Conservation (phyloP, 2,797 vertebrate species). For the Carcharodon carcharias region DNA sequence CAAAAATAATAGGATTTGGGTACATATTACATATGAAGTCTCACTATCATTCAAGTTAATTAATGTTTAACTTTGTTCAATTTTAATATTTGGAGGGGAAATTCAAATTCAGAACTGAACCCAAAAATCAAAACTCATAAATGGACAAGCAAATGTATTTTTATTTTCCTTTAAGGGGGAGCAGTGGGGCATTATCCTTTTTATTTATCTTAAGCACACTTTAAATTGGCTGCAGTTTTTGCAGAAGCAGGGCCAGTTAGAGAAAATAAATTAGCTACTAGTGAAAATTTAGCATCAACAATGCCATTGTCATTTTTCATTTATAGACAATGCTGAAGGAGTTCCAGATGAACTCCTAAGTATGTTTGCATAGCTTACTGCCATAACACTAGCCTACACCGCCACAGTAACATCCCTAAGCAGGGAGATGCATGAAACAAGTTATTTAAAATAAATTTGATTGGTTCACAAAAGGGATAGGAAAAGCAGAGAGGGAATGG, state of each 20-base stretch:
- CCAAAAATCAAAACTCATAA: neutral
- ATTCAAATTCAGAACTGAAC: neutral
- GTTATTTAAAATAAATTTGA: constrained; percentile 79
- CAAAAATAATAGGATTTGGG: too few species aligned
- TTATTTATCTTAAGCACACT: neutral
- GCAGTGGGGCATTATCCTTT: neutral
- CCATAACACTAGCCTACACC: constrained; percentile 58
- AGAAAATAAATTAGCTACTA: constrained; percentile 46
- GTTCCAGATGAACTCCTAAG: constrained; percentile 45
- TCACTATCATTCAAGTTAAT: too few species aligned
- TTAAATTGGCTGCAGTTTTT: constrained; percentile 38
- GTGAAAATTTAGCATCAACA: constrained; percentile 42
- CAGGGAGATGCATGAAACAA: constrained; percentile 75
- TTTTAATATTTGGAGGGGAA: neutral
- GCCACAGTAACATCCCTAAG: constrained; percentile 71
- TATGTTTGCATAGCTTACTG: constrained; percentile 66
- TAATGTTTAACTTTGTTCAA: neutral
- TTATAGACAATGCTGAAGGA: neutral
- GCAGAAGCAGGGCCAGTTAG: constrained; percentile 21
- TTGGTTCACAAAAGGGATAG: constrained; percentile 56
- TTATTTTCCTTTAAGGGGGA: neutral
- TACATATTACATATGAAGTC: too few species aligned
- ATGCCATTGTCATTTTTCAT: constrained; percentile 41
- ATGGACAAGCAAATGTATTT: neutral
- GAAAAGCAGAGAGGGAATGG: neutral